Evolutionary conservation across 2,888 invertebrate genomes (phyloP).

Genomic region (Nomada fucata): DNA sequence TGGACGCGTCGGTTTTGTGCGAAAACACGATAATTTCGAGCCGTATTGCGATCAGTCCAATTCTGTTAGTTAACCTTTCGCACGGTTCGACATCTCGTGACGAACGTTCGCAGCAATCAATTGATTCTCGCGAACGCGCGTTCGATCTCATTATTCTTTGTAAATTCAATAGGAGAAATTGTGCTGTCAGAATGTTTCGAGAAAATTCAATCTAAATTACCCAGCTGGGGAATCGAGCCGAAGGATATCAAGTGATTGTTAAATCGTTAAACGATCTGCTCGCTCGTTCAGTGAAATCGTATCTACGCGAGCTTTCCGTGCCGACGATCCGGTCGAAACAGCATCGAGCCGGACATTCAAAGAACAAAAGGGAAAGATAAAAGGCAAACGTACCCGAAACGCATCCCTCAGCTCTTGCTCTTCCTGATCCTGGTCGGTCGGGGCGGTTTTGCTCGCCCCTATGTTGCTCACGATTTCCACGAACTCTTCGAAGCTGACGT

Average conservation of each 20-base stretch:
- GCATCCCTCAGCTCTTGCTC: constrained; percentile 93
- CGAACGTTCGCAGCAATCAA: background rate
- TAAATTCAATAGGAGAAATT: background rate
- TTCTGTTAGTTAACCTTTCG: background rate
- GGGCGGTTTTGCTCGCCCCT: constrained; percentile 87
- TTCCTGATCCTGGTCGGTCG: constrained; percentile 92
- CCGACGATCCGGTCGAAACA: constrained; percentile 15
- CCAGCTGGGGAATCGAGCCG: background rate
- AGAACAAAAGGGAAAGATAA: constrained; percentile 36
- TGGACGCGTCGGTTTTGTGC: no score
- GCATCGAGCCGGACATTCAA: background rate
- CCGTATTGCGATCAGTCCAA: no score
- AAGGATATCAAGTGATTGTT: constrained; percentile 19
- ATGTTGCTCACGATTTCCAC: constrained; percentile 93
- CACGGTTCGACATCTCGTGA: background rate
- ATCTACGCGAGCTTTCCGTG: constrained; percentile 23
- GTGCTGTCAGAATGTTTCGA: background rate
- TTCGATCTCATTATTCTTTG: background rate
- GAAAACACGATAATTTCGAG: no score
- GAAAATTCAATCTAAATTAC: background rate
- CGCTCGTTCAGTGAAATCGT: background rate
- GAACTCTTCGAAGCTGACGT: constrained; percentile 95
- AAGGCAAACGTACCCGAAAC: constrained; percentile 88
- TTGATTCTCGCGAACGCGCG: background rate
- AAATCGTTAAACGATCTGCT: constrained; percentile 20